Evolutionary conservation across 2,888 invertebrate genomes (phyloP).

Genomic region (Panzeria rudis): DNA sequence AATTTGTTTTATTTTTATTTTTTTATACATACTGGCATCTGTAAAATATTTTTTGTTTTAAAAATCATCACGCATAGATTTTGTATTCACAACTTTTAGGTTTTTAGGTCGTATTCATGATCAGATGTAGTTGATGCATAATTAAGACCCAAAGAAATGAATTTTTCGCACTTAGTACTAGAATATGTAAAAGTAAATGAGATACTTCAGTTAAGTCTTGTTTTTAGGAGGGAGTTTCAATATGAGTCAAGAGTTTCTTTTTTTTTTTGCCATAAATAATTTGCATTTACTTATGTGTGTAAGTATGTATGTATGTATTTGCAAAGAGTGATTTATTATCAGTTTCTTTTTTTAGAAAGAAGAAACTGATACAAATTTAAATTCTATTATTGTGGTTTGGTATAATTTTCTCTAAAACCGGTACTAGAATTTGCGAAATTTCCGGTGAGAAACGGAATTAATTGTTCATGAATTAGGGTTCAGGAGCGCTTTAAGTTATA

Average conservation of each 20-base stretch:
- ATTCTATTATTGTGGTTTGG: too few species aligned
- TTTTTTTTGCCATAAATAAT: too few species aligned
- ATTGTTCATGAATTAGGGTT: too few species aligned
- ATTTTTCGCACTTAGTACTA: neutral
- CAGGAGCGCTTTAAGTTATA: too few species aligned
- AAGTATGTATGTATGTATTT: too few species aligned
- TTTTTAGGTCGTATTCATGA: conserved; percentile 49
- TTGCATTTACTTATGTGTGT: too few species aligned
- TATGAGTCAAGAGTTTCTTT: neutral
- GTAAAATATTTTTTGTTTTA: neutral
- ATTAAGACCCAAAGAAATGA: conserved; percentile 19
- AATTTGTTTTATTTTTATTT: neutral
- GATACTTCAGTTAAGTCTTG: conserved; percentile 5
- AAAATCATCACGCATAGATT: neutral
- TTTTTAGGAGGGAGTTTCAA: neutral
- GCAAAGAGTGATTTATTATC: too few species aligned
- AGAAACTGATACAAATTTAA: too few species aligned
- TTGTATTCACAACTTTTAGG: conserved; percentile 24
- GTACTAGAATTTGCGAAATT: too few species aligned
- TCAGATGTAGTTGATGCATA: conserved; percentile 31
- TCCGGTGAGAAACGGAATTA: too few species aligned
- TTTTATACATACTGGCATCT: neutral
- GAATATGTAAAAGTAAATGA: conserved; percentile 9
- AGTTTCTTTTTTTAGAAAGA: too few species aligned
- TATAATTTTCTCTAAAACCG: too few species aligned